Evolutionary conservation across 2,113 vertebrate genomes (phyloP), one percentile per base, ranked within the genome.

Genomic region (Coracopsis vasa): DNA sequence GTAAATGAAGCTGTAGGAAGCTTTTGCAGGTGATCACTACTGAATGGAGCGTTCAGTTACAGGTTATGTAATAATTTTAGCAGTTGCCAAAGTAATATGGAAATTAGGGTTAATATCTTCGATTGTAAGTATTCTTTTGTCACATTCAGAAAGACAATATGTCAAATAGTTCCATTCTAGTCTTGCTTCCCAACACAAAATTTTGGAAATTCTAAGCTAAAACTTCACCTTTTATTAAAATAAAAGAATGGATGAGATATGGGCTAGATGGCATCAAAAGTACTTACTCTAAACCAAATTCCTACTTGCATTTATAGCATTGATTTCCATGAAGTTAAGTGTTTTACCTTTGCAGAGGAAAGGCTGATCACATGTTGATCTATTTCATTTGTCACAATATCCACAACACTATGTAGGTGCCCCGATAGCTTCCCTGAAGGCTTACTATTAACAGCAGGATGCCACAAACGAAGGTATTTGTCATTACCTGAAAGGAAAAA

Each of bases 361-460:
- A 98, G 96, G 80, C 97, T 98, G 84, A 98, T 97, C 62, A 98
- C 24, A 5, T 98, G 97, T 23, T 98, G 98, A 35, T 98, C 98
- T 83, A 97, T 97, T 91, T 98, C 98, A 72, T 98, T 98, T 66
- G 94, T 94, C 24, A 97, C 98, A 20, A 98, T 95, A 74, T 98
- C 98, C 2, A 91, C 95, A 93, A 98, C 58, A 37, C 92, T 97
- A 58, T 97, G 97, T 96, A 64, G 92, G 70, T 98, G 98, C 17
- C 98, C 98, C 6, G 95, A 54, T 7, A 98, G 87, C 47, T 98
- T 98, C 66, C 97, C 98, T 12, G 95, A 94, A 13, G 98, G 98
- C 54, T 97, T 98, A 20, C 95, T 96, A 88, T 97, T 98, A 94
- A 97, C 93, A 47, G 92, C 88, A 9, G 98, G 98, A 77, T 98